Percentiles rank a stretch among this genome's conserved stretches.
Conservation (phyloP, 53 echinoderm and acorn worm species). For the Echinometra lucunter region DNA sequence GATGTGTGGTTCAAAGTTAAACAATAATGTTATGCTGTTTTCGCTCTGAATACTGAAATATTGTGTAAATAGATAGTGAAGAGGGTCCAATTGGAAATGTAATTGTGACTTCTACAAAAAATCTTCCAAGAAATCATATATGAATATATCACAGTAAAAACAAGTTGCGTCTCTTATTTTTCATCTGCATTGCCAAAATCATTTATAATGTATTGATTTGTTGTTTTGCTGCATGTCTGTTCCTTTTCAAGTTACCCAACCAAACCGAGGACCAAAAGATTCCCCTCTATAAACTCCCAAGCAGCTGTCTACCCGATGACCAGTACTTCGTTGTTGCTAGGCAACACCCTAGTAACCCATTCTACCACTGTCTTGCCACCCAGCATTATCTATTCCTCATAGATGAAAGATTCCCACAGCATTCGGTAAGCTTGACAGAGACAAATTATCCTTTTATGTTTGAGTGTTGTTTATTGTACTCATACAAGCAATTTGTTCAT, state of each 20-base stretch:
- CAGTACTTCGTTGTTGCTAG: conserved; percentile 85
- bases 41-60: no score
- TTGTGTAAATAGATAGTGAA: no score
- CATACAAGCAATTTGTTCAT: background rate
- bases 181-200: no score
- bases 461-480: background rate
- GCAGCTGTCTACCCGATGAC: conserved; percentile 62
- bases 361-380: conserved; percentile 89
- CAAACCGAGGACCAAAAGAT: background rate
- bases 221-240: background rate
- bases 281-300: conserved; percentile 74
- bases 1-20: no score
- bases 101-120: no score
- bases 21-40: no score
- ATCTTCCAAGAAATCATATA: background rate
- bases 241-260: conserved; percentile 21
- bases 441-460: background rate
- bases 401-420: conserved; percentile 90
- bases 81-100: no score
- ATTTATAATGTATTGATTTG: background rate
- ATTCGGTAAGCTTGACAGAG: conserved; percentile 75
- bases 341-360: conserved; percentile 94
- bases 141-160: no score
- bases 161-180: no score
- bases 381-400: conserved; percentile 82